Base-by-base conservation (phyloP, 2,113 vertebrate genomes). In the Istiophorus platypterus region DNA sequence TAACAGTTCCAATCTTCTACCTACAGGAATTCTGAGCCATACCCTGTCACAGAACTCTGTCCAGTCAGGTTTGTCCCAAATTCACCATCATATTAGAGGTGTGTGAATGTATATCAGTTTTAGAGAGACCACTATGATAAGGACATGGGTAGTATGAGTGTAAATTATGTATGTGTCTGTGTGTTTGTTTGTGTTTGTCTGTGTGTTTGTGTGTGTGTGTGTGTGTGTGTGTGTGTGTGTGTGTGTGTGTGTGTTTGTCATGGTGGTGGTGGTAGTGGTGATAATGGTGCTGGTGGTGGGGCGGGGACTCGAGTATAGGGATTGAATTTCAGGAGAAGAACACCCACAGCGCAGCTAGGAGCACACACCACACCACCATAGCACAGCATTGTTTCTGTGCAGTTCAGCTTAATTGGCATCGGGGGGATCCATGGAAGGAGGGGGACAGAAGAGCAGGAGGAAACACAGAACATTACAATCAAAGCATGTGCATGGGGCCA, bases 341-440 rank as follows among this genome's bases (percentile, higher is more conserved):
- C 97, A 99, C 97, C 97, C 97, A 99, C 97, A 95, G 95, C 91
- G 97, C 96, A 95, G 96, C 94, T 92, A 88, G 95, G 94, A 90
- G 95, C 95, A 95, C 96, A 96, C 96, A 96, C 93, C 96, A 96
- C 96, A 96, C 93, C 93, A 69, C 95, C 95, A 95, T 95, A 96
- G 96, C 94, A 92, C 93, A 95, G 95, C 95, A 97, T 97, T 98
- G 97, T 97, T 97, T 98, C 96, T 95, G 95, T 97, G 93, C 94
- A 96, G 95, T 95, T 96, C 95, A 94, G 94, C 95, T 96, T 97
- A 98, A 99, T 97, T 98, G 96, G 96, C 95, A 95, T 95, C 92
- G 87, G 91, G 96, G 96, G 96, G 97, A 95, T 96, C 95, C 93
- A 92, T 76, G 85, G 79, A 85, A 81, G 76, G 88, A 78, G 84